phyloP scores from a whole-genome alignment of 2,888 invertebrate species.

The Drosophila putrida region DNA sequence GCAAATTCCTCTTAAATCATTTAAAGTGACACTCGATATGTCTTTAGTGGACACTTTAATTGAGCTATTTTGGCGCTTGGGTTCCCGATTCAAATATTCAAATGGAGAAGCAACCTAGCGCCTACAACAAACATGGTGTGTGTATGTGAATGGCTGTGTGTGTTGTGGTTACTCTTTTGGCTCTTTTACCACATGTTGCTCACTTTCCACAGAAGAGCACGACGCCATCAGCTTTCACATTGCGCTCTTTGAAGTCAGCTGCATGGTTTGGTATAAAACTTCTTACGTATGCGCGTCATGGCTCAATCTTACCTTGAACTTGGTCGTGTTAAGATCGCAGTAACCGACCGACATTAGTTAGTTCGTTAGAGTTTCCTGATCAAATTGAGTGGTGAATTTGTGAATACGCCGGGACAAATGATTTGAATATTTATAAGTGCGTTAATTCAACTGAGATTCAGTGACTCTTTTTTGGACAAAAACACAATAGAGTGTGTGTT shows the following conservation, averaged over 20 bases:
- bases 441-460: constrained; percentile 30
- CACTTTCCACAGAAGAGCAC: constrained; percentile 70
- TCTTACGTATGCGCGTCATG: constrained; percentile 85
- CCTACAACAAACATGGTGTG: constrained; percentile 9
- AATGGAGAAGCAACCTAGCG: constrained; percentile 5
- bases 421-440: constrained; percentile 45
- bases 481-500: neutral
- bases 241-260: constrained; percentile 59
- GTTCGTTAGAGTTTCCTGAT: constrained; percentile 3
- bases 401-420: constrained; percentile 24
- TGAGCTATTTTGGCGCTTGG: constrained; percentile 53
- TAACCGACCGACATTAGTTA: neutral
- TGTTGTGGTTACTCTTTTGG: constrained; percentile 36
- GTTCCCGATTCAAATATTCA: constrained; percentile 25
- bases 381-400: constrained; percentile 8
- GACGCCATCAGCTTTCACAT: constrained; percentile 64
- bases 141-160: neutral
- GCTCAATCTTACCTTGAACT: constrained; percentile 86
- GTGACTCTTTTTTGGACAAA: constrained; percentile 7
- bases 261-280: constrained; percentile 82
- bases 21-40: constrained; percentile 52
- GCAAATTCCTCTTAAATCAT: constrained; percentile 38
- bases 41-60: constrained; percentile 64
- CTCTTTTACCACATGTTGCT: constrained; percentile 55
- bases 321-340: constrained; percentile 81